Evolutionary conservation across 2,113 vertebrate genomes (phyloP).

Genomic region (Marmota monax): DNA sequence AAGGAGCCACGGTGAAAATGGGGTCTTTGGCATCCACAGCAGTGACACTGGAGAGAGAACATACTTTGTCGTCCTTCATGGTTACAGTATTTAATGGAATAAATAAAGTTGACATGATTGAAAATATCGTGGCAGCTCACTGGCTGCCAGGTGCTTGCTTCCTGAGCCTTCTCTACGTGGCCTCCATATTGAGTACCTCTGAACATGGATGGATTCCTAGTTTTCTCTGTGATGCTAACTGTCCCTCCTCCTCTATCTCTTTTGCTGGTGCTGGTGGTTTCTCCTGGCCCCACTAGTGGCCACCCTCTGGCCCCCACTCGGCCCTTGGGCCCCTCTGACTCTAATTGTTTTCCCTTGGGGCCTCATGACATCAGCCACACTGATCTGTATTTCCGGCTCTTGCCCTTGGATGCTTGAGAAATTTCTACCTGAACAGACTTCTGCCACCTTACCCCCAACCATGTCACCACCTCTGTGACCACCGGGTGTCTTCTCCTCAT

Average conservation of each 20-base stretch:
- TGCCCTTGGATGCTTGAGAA: not conserved
- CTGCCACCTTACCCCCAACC: not conserved
- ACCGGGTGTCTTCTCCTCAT: rapidly evolving
- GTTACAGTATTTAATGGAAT: not conserved
- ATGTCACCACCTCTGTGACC: rapidly evolving
- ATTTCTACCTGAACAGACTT: not conserved
- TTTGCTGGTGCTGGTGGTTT: not conserved
- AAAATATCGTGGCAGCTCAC: not conserved
- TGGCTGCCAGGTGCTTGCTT: not conserved
- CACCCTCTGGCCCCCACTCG: too few relatives aligned
- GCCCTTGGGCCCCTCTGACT: not conserved
- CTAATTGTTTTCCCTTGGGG: not conserved
- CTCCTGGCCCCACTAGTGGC: not conserved
- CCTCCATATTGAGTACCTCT: not conserved
- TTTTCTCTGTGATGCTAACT: not conserved
- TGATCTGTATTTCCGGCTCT: not conserved
- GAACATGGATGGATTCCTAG: not conserved
- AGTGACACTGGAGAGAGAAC: not conserved
- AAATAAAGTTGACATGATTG: not conserved
- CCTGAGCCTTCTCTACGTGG: not conserved
- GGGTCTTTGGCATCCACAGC: not conserved
- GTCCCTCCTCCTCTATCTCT: not conserved
- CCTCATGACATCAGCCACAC: not conserved
- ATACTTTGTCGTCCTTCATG: not conserved
- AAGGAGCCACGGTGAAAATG: not conserved